Evolutionary conservation across 2,113 vertebrate genomes (phyloP).

Genomic region (Triplophysa tibetana): DNA sequence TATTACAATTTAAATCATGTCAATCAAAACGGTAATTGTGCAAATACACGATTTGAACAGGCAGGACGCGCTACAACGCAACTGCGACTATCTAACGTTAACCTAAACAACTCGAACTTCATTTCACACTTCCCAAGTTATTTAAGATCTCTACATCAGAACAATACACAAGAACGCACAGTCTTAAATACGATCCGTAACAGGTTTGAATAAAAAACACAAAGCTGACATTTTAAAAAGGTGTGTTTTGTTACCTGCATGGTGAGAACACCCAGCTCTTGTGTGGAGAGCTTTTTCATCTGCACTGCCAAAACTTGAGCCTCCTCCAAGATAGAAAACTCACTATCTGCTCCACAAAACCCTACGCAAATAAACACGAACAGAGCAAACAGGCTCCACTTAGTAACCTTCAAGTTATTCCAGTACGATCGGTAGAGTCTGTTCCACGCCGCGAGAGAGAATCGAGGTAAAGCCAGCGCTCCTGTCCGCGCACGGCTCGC

Average conservation of each 20-base stretch:
- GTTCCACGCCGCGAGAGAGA: slow-evolving; percentile 55
- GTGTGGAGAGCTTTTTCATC: slow-evolving; percentile 88
- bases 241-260: slow-evolving; percentile 83
- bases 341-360: slow-evolving; percentile 77
- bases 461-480: slow-evolving; percentile 51
- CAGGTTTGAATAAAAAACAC: neutral
- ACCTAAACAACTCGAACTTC: neutral
- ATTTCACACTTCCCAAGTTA: slow-evolving; percentile 9
- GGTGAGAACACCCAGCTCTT: slow-evolving; percentile 91
- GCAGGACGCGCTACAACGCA: neutral
- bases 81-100: no score
- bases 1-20: neutral
- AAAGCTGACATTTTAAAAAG: neutral
- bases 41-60: neutral
- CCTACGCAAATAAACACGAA: slow-evolving; percentile 72
- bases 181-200: neutral
- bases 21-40: neutral
- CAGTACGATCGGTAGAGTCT: slow-evolving; percentile 35
- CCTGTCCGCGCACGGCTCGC: slow-evolving; percentile 66
- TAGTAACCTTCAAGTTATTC: slow-evolving; percentile 50
- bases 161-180: neutral
- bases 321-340: slow-evolving; percentile 93
- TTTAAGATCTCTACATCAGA: neutral
- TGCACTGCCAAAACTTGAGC: slow-evolving; percentile 89
- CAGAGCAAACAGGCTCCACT: slow-evolving; percentile 62